Base-by-base conservation (phyloP, 2,113 vertebrate genomes). In the Progne subis region DNA sequence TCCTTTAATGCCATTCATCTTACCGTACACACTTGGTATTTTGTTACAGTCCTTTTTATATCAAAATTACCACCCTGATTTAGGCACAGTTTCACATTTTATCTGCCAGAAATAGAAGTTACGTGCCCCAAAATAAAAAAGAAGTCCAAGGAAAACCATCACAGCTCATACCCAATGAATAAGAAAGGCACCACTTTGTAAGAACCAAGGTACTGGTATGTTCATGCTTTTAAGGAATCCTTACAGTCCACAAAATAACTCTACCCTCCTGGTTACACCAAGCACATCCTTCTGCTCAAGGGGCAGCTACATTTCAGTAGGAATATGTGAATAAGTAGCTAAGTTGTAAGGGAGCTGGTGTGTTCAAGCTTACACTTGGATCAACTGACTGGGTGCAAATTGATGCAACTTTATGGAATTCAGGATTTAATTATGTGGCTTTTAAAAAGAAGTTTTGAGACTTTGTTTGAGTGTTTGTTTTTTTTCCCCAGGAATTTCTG, bases 91-190 rank as follows among this genome's bases (percentile, higher is more conserved):
- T 87, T 71, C 2, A 0, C 4, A 5, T 52, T 90, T 85, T 2
- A 15, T 32, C 43, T 82, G 16, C 20, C 41, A 47, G 29, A 75
- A 80, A 34, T 3, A 56, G 8, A 32, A 63, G 39, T 55, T 55
- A 12, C 0, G 0, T 46, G 12, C 9, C 18, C 31, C 4, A 13
- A 3, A 26, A 24, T 60, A 61, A 28, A 86, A 41, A 7, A 12
- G 6, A 41, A 20, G n/a, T 24, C 25, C 3, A 39, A 61, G 29
- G 18, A 31, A 75, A 69, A 65, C 12, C 6, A 0, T 37, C 70
- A 8, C 5, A 83, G 17, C 34, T 72, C 20, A 44, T n/a, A 49
- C 14, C 20, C 44, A 50, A 39, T 6, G 8, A 3, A 26, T n/a
- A 57, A 77, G 16, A 7, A 9, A 84, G 3, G 26, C 6, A n/a